Evolutionary conservation across 2,888 invertebrate species (phyloP).

Genomic region (Patella depressa): DNA sequence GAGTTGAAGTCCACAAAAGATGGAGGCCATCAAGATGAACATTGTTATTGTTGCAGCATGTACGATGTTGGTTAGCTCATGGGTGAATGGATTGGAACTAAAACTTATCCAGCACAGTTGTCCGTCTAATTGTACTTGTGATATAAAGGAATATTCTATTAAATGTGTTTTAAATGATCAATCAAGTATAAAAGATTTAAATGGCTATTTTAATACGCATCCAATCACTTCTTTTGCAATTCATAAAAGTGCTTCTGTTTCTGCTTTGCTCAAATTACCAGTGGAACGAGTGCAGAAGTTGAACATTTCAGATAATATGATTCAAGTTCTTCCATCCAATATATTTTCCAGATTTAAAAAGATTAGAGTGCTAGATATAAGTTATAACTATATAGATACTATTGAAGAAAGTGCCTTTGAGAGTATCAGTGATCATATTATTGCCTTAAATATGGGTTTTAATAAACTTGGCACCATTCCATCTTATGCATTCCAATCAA

Average conservation of each 20-base stretch:
- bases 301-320: conserved; percentile 29
- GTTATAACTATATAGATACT: conserved; percentile 35
- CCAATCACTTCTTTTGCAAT: not conserved
- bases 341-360: conserved; percentile 22
- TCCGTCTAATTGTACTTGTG: not conserved
- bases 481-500: conserved; percentile 22
- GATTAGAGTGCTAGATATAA: conserved; percentile 39
- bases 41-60: too few species aligned
- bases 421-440: conserved; percentile 27
- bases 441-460: conserved; percentile 31
- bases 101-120: not conserved
- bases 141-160: not conserved
- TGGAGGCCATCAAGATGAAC: too few species aligned
- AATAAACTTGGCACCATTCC: conserved; percentile 31
- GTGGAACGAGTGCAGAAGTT: conserved; percentile 22
- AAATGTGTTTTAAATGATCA: not conserved
- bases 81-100: too few species aligned
- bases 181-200: not conserved
- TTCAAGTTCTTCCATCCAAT: conserved; percentile 22
- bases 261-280: not conserved
- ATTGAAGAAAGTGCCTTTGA: conserved; percentile 28
- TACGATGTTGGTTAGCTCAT: too few species aligned
- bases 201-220: not conserved
- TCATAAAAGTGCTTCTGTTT: not conserved
- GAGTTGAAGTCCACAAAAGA: too few species aligned